Conservation (phyloP, 2,888 invertebrate species). For the Heterodera filipjevi region DNA sequence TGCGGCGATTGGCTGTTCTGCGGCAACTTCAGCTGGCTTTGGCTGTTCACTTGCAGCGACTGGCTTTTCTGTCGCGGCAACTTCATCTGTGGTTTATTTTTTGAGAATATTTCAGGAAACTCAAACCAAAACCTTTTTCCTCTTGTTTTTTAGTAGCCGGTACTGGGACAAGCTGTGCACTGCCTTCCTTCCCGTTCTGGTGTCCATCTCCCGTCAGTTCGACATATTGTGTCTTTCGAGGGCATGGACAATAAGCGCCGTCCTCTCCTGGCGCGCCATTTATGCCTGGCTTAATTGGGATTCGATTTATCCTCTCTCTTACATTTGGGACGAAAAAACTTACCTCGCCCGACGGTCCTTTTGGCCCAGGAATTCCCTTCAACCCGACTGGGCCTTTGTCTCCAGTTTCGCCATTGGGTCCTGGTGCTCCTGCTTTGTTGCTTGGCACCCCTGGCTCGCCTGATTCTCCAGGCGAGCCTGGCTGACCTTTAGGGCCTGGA, state of each 20-base stretch:
- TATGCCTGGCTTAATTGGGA: background rate
- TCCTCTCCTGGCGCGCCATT: slow-evolving; percentile 15
- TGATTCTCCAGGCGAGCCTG: background rate
- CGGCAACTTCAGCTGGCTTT: too few species aligned
- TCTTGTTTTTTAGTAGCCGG: too few species aligned
- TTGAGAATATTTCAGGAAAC: too few species aligned
- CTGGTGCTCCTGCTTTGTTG: background rate
- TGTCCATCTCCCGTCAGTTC: background rate
- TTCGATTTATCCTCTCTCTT: background rate
- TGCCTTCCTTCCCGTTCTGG: background rate
- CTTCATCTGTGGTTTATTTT: too few species aligned
- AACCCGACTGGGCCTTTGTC: background rate
- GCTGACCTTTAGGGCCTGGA: background rate
- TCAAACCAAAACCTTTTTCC: too few species aligned
- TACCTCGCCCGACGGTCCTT: background rate
- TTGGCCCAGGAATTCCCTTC: background rate
- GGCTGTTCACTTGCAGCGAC: too few species aligned
- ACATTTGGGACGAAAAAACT: background rate
- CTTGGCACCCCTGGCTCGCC: slow-evolving; percentile 6
- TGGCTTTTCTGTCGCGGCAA: too few species aligned
- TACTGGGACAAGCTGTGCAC: background rate
- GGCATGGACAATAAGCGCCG: slow-evolving; percentile 23
- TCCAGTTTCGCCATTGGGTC: background rate
- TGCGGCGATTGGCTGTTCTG: too few species aligned
- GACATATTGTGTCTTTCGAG: background rate